phyloP scores from a whole-genome alignment of 2,888 invertebrate species.

The Lissocephala sabroskyi region DNA sequence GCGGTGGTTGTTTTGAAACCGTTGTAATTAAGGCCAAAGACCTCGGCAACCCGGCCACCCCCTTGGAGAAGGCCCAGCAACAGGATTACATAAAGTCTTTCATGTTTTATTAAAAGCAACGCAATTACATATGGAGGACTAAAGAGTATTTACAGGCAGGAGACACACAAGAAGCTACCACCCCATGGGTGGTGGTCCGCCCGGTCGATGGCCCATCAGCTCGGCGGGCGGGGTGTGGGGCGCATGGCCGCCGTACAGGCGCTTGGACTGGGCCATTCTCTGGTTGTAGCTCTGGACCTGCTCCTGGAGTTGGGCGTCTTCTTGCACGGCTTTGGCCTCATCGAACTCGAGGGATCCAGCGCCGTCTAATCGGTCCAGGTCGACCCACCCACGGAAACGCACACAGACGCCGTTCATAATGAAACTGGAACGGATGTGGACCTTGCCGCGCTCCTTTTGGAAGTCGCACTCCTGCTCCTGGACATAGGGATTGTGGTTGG shows the following conservation, averaged over 20 bases:
- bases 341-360: slow-evolving; percentile 93
- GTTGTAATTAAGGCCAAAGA: slow-evolving; percentile 50
- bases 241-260: slow-evolving; percentile 33
- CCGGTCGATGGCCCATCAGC: slow-evolving; percentile 15
- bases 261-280: slow-evolving; percentile 37
- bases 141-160: no score
- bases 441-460: slow-evolving; percentile 94
- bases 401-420: slow-evolving; percentile 99
- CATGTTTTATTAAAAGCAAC: background rate
- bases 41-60: slow-evolving; percentile 16
- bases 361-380: slow-evolving; percentile 91
- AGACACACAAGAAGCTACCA: no score
- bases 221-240: slow-evolving; percentile 43
- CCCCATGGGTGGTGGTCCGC: background rate
- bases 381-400: slow-evolving; percentile 93
- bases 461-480: slow-evolving; percentile 89
- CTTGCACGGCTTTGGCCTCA: slow-evolving; percentile 89
- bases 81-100: background rate
- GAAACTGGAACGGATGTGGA: slow-evolving; percentile 90
- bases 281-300: slow-evolving; percentile 40
- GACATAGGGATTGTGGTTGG: slow-evolving; percentile 75
- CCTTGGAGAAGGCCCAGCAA: slow-evolving; percentile 19
- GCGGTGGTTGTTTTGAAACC: slow-evolving; percentile 33
- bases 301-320: slow-evolving; percentile 84
- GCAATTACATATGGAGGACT: background rate